Base-by-base conservation (phyloP, 2,113 vertebrate genomes). In the Cottus gobio region DNA sequence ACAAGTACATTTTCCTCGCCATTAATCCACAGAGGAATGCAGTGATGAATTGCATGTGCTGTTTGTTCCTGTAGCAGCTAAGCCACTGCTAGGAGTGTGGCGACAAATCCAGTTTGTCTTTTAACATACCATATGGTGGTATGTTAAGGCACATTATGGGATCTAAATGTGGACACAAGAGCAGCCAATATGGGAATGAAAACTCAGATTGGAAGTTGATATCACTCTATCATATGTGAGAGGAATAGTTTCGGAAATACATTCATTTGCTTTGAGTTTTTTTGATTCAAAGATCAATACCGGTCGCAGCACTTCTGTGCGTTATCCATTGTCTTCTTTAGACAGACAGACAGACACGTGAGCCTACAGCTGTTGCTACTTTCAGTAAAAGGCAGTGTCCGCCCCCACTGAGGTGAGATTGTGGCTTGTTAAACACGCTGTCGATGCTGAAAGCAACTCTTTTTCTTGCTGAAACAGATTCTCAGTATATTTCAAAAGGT, bases 321-420 rank as follows among this genome's bases (percentile, higher is more conserved):
- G 80, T 66, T 68, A 31, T 76, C 63, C 71, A 9, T 81, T 24
- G 58, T 86, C 67, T 71, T 83, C 63, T 73, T 83, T 62, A 42
- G 56, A 57, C n/a, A 75, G 69, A 37, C n/a, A n/a, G n/a, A 83
- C 50, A 3, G 62, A 83, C 60, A 71, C 54, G n/a, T 26, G 54
- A 42, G 75, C 75, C 69, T 67, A 68, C 79, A 88, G 85, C 87
- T 83, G 82, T 80, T 88, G 83, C 85, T 88, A 79, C 89, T 84
- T 89, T 82, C 87, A 87, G 90, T 75, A 74, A 79, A 85, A 91
- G 81, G 85, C 79, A 77, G 82, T 73, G 81, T 82, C 72, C 80
- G 67, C 75, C 65, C 68, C 69, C 42, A 52, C 74, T 12, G 64
- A 82, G 61, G 70, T 66, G 54, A 77, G 67, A 80, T 74, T 78